These are phyloP conservation scores for Amiota communis DNA, from an alignment of 2,888 invertebrate genomes.

Conservation along the genomic window DNA sequence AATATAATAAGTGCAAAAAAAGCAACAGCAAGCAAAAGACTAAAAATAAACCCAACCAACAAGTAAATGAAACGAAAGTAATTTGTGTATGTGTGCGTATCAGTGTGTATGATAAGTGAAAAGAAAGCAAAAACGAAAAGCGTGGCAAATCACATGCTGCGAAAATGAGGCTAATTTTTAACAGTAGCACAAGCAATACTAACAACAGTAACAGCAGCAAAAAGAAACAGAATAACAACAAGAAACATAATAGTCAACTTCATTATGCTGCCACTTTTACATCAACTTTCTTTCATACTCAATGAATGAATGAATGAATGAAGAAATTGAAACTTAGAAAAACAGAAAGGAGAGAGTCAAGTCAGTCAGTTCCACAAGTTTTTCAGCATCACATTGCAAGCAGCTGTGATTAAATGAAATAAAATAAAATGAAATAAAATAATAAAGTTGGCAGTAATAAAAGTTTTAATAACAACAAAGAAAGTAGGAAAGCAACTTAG, in stretches of 20 bases:
- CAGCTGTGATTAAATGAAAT: neutral
- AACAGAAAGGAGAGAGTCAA: neutral
- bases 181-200: neutral
- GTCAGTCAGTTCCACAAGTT: neutral
- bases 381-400: neutral
- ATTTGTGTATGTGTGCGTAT: conserved; percentile 4
- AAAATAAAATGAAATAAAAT: neutral
- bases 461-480: conserved; percentile 1
- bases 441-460: neutral
- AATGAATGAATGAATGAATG: neutral
- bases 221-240: neutral
- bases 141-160: conserved; percentile 8
- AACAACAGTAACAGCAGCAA: neutral
- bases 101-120: conserved; percentile 3
- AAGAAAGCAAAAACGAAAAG: conserved; percentile 5
- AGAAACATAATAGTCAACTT: neutral
- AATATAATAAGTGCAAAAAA: no score
- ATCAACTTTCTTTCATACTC: neutral
- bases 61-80: no score
- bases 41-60: no score
- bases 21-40: no score
- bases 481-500: no score
- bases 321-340: neutral
- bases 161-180: conserved; percentile 21
- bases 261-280: neutral